Percentiles rank a stretch among this genome's conserved stretches.
Evolutionary conservation across 2,888 invertebrate genomes (phyloP).

Genomic region (Deilephila elpenor): DNA sequence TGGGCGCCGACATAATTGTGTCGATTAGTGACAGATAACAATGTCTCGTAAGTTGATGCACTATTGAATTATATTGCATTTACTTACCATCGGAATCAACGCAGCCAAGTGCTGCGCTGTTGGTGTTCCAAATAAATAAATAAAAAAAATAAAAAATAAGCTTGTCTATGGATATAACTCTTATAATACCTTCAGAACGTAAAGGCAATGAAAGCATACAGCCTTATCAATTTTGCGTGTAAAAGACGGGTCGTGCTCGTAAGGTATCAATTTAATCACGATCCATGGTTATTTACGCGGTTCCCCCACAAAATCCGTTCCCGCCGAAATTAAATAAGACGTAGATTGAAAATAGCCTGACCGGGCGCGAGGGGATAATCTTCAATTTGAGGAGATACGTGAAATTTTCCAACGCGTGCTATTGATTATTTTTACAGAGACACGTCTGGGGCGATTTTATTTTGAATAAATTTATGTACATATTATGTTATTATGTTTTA

Average conservation of each 20-base stretch:
- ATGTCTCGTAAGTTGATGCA: too few species aligned
- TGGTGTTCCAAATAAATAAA: too few species aligned
- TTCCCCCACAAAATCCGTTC: constrained; percentile 49
- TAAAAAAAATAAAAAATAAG: too few species aligned
- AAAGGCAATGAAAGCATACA: not conserved
- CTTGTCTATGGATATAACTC: too few species aligned
- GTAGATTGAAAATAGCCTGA: constrained; percentile 58
- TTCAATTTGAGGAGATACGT: constrained; percentile 43
- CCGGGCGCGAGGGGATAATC: constrained; percentile 49
- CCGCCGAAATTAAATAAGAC: constrained; percentile 54
- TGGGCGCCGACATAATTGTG: too few species aligned
- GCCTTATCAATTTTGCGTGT: not conserved
- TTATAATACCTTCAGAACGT: not conserved
- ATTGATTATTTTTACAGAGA: not conserved
- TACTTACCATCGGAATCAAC: too few species aligned
- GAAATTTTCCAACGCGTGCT: constrained; percentile 36
- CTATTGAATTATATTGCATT: too few species aligned
- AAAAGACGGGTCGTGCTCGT: constrained; percentile 36
- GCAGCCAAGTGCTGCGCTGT: too few species aligned
- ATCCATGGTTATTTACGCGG: constrained; percentile 47
- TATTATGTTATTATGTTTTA: too few species aligned
- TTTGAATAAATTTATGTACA: not conserved
- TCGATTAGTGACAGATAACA: too few species aligned
- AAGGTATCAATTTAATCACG: constrained; percentile 53
- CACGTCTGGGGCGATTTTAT: not conserved